phyloP scores from a whole-genome alignment of 2,113 vertebrate genomes.

The Dipodomys spectabilis region DNA sequence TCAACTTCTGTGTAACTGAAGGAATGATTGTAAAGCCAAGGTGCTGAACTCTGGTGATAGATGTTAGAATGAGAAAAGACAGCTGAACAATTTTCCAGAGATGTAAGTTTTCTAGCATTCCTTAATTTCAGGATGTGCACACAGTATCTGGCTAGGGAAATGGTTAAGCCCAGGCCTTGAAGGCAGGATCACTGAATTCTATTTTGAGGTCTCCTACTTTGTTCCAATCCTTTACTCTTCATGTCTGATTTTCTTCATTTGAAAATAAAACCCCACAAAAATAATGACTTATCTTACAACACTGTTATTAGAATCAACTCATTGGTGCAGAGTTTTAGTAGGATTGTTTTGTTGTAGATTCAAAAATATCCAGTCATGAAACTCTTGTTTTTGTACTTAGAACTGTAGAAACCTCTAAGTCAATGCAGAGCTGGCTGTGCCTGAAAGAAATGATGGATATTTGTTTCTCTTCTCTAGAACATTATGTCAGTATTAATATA shows the following conservation, averaged over 20 bases:
- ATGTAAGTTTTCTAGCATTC: not conserved
- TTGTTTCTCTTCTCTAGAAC: not conserved
- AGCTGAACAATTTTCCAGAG: not conserved
- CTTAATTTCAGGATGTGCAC: not conserved
- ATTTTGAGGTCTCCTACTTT: not conserved
- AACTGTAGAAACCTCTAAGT: not conserved
- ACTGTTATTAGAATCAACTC: not conserved
- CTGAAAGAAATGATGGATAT: not conserved
- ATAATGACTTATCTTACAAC: slow-evolving; percentile 8
- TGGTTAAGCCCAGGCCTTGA: not conserved
- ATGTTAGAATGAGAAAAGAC: slow-evolving; percentile 11
- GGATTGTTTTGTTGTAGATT: not conserved
- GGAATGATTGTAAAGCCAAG: slow-evolving; percentile 3
- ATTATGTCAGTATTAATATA: not conserved
- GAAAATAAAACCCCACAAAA: slow-evolving; percentile 40
- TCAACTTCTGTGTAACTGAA: not conserved
- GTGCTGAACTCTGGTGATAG: not conserved
- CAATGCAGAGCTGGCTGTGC: not conserved
- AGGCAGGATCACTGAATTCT: not conserved
- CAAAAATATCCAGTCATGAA: not conserved
- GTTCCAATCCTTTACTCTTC: slow-evolving; percentile 38
- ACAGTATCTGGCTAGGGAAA: accelerated
- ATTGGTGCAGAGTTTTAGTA: not conserved
- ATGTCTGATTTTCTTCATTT: slow-evolving; percentile 49
- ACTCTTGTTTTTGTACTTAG: not conserved